Percentiles rank a stretch among this genome's conserved stretches.
Conservation (phyloP, 2,797 vertebrate genomes). For the Gadopsis marmoratus region DNA sequence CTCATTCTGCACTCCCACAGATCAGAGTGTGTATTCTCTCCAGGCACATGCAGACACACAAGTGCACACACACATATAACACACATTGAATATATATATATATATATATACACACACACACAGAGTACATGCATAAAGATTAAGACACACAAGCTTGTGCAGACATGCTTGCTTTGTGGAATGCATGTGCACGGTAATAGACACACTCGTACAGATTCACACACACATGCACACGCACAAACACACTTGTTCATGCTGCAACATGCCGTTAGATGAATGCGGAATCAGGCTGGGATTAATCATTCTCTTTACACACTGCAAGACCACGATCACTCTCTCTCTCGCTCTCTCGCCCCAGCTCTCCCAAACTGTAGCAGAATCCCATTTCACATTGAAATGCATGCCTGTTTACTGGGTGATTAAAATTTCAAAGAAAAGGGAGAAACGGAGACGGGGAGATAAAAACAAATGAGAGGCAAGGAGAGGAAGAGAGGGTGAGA, state of each 20-base stretch:
- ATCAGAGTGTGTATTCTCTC: conserved; percentile 64
- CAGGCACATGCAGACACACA: conserved; percentile 33
- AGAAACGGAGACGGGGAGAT: conserved; percentile 59
- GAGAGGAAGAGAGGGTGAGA: background rate
- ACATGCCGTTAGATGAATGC: conserved; percentile 69
- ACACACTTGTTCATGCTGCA: conserved; percentile 59
- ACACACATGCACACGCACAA: conserved; percentile 5
- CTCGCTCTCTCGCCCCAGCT: conserved; percentile 36
- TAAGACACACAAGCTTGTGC: conserved; percentile 44
- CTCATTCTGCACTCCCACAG: conserved; percentile 76
- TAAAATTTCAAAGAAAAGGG: conserved; percentile 71
- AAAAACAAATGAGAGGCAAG: conserved; percentile 24
- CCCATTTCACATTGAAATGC: conserved; percentile 69
- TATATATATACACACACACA: background rate
- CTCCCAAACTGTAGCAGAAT: conserved; percentile 69
- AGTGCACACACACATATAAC: conserved; percentile 21
- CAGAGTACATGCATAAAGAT: conserved; percentile 40
- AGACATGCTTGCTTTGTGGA: conserved; percentile 52
- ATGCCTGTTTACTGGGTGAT: conserved; percentile 71
- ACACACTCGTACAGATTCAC: conserved; percentile 28
- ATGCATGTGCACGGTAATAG: conserved; percentile 32
- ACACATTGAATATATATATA: conserved; percentile 13
- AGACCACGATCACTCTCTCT: conserved; percentile 48
- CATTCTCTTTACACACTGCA: conserved; percentile 77
- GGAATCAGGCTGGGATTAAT: conserved; percentile 78